These are phyloP conservation scores for Hylyphantes graminicola DNA, from an alignment of 1,140 invertebrate species.

Conservation along the genomic window DNA sequence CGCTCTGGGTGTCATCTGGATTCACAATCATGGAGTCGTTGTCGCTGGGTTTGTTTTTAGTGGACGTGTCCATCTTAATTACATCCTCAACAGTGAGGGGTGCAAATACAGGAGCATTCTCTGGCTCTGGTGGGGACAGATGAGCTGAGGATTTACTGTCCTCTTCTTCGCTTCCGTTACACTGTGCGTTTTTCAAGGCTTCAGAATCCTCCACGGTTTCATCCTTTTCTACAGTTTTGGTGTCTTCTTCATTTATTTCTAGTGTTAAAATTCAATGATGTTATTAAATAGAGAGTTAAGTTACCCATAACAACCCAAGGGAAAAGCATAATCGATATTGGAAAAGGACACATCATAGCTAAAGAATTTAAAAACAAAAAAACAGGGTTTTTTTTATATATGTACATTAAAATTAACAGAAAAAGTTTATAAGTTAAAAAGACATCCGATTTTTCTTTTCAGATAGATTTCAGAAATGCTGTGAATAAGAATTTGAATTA, in stretches of 20 bases:
- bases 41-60: conserved; percentile 60
- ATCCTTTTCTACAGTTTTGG: conserved; percentile 41
- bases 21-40: conserved; percentile 66
- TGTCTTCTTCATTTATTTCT: conserved; percentile 53
- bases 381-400: neutral
- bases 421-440: neutral
- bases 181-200: conserved; percentile 42
- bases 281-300: conserved; percentile 56
- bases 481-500: neutral
- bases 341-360: conserved; percentile 28
- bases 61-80: conserved; percentile 60
- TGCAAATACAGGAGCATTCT: conserved; percentile 48
- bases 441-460: neutral
- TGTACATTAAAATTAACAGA: neutral
- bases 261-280: conserved; percentile 60
- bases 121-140: conserved; percentile 53
- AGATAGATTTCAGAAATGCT: neutral
- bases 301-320: conserved; percentile 47
- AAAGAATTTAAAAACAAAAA: conserved; percentile 11
- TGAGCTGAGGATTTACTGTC: conserved; percentile 3
- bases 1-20: conserved; percentile 67
- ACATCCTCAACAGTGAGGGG: conserved; percentile 62
- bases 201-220: conserved; percentile 24
- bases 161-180: conserved; percentile 30
- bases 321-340: conserved; percentile 47